phyloP scores from a whole-genome alignment of 2,888 invertebrate genomes.

The Encarsia formosa region DNA sequence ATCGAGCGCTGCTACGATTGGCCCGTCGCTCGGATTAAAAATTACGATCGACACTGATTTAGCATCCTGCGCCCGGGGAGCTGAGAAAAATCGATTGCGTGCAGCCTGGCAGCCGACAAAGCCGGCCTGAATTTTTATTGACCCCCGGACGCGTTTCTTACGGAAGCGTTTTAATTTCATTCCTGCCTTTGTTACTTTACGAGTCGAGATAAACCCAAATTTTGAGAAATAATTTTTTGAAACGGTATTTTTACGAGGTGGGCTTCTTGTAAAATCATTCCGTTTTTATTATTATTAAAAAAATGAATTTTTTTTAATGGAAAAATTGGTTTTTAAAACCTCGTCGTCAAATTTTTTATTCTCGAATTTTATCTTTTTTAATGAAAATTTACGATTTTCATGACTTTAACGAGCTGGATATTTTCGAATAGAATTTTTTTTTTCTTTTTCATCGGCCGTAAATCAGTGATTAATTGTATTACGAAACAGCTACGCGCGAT shows the following conservation, averaged over 20 bases:
- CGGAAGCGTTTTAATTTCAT: too few relatives aligned
- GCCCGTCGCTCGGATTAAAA: constrained; percentile 37
- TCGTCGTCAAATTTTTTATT: constrained; percentile 8
- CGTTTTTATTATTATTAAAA: too few relatives aligned
- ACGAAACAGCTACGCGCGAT: constrained; percentile 19
- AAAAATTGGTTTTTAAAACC: too few relatives aligned
- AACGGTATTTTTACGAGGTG: too few relatives aligned
- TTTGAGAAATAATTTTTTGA: too few relatives aligned
- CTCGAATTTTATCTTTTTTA: not conserved
- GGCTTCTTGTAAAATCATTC: too few relatives aligned
- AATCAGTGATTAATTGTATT: constrained; percentile 28
- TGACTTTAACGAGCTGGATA: constrained; percentile 18
- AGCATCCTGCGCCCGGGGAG: constrained; percentile 19
- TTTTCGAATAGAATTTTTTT: constrained; percentile 21
- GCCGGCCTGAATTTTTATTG: constrained; percentile 22
- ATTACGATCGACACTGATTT: constrained; percentile 44
- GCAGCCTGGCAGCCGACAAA: constrained; percentile 20
- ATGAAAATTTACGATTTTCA: constrained; percentile 16
- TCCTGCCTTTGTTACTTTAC: too few relatives aligned
- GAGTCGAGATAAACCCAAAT: too few relatives aligned
- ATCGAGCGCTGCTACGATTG: constrained; percentile 33
- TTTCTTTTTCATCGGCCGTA: constrained; percentile 22
- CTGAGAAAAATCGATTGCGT: constrained; percentile 19
- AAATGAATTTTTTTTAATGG: too few relatives aligned
- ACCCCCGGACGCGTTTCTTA: too few relatives aligned